Base-by-base conservation (phyloP, 2,888 invertebrate genomes). In the Pachliopta kotzebuea region DNA sequence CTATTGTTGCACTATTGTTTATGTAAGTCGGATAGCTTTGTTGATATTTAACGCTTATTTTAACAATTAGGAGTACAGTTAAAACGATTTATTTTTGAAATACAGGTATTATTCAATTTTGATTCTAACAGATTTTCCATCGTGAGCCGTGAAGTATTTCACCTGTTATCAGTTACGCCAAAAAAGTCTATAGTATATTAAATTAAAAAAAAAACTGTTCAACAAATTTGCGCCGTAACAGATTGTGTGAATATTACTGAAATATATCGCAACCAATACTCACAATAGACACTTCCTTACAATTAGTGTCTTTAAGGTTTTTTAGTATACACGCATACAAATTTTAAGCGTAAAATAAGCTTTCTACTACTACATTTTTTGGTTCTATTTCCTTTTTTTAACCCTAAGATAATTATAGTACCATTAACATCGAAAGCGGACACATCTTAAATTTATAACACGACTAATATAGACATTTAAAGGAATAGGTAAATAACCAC, bases 381-480 rank as follows among this genome's bases (percentile, higher is more conserved):
- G 2, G 9, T 23, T 9, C 23, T 23, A 9, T 7, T 53, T 11
- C 1, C 23, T 52, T 52, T 52, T 26, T 54, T 18, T 54, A 17
- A 14, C 14, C 6, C 23, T n/a, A 52, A 14, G 23, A 52, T 52
- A 52, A 49, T 20, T 21, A 9, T 14, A 37, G 11, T 52, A 45
- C 54, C 17, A 18, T 54, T 23, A 54, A 54, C 54, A 26, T 26
- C 54, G 23, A 54, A 54, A 54, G 54, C 54, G 14, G 24, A 18
- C 23, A 54, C 26, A 54, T n/a, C 18, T 45, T 45, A 45, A n/a
- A 18, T n/a, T 11, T 45, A n/a, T 45, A 11, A 18, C 14, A 11
- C 14, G 11, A 37, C 1, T 6, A 45, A 4, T 45, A 7, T n/a
- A 45, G n/a, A 45, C 6, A 2, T 45, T n/a, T 45, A 45, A 45